Conservation (phyloP, 1,140 invertebrate species). For the Philotrypesis tridentata region DNA sequence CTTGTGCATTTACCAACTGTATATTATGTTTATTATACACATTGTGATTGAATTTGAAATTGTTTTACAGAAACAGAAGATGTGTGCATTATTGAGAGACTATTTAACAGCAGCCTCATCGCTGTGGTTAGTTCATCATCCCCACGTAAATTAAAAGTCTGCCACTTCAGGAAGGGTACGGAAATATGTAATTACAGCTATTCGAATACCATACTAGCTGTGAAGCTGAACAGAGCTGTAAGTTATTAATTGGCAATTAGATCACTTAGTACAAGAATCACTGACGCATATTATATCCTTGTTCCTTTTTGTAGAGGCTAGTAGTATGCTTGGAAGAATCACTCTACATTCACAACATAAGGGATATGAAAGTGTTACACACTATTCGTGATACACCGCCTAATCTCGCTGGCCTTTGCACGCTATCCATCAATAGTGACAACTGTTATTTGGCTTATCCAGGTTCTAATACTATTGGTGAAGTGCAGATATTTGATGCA, state of each 20-base stretch:
- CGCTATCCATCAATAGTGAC: constrained; percentile 90
- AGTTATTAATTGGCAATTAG: constrained; percentile 65
- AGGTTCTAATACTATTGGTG: constrained; percentile 92
- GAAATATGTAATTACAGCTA: constrained; percentile 99
- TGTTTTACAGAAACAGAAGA: constrained; percentile 78
- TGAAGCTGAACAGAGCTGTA: constrained; percentile 96
- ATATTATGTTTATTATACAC: neutral
- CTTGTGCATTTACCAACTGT: constrained; percentile 22
- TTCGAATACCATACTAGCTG: constrained; percentile 96
- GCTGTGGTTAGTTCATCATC: constrained; percentile 94
- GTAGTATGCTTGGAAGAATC: constrained; percentile 98
- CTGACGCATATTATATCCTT: constrained; percentile 24
- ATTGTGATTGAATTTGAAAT: neutral
- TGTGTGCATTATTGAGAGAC: constrained; percentile 93
- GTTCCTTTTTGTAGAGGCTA: constrained; percentile 81
- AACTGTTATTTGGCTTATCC: constrained; percentile 98
- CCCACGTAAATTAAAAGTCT: constrained; percentile 95
- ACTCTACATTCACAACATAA: constrained; percentile 98
- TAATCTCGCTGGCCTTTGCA: constrained; percentile 94
- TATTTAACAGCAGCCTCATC: constrained; percentile 97
- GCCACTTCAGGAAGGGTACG: constrained; percentile 98
- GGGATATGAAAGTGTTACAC: constrained; percentile 99
- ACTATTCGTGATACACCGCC: constrained; percentile 98
- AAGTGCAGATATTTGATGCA: constrained; percentile 99
- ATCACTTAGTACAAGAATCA: neutral